These are phyloP conservation scores for Propithecus perrieri DNA, from an alignment of 2,797 vertebrate species.

Conservation along the genomic window DNA sequence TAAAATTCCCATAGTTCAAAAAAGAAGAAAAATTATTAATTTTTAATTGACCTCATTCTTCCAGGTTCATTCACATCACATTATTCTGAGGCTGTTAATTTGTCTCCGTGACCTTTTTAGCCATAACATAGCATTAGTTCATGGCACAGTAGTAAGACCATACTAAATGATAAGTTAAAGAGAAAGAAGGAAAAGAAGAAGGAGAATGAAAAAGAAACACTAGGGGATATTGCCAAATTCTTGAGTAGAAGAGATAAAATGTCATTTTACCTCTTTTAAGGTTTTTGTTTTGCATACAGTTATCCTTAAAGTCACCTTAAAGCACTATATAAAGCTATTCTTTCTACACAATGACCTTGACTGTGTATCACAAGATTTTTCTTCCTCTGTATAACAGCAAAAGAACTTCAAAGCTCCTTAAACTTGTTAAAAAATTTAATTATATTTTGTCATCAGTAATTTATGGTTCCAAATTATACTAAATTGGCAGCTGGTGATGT, in stretches of 20 bases:
- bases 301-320: neutral
- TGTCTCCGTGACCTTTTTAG: neutral
- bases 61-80: neutral
- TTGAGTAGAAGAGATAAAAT: neutral
- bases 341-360: slow-evolving; percentile 17
- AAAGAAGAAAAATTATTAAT: neutral
- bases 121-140: neutral
- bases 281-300: neutral
- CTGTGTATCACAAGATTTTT: neutral
- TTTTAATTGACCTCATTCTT: neutral
- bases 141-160: neutral
- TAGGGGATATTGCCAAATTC: neutral
- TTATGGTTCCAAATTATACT: slow-evolving; percentile 68
- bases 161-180: neutral
- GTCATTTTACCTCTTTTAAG: neutral
- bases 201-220: neutral
- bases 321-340: neutral
- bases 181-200: too few relatives aligned
- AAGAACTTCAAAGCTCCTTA: slow-evolving; percentile 38
- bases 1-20: neutral
- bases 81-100: neutral
- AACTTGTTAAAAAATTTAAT: slow-evolving; percentile 71
- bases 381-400: slow-evolving; percentile 16
- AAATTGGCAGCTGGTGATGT: slow-evolving; percentile 70
- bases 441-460: slow-evolving; percentile 75